Conservation (phyloP, 2,797 vertebrate genomes). For the Gambelia wislizenii region DNA sequence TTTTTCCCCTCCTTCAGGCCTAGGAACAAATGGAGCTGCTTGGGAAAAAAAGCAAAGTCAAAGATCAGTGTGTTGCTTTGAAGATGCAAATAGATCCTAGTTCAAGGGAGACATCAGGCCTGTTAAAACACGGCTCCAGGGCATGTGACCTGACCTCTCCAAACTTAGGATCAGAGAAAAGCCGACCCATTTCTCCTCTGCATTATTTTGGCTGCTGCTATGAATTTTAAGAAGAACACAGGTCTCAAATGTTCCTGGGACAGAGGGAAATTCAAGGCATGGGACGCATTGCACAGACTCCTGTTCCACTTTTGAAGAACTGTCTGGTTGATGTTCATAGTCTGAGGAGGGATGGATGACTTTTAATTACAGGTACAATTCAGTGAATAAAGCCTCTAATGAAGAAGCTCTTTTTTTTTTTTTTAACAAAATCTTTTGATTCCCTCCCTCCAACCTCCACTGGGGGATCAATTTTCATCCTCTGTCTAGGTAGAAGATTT, state of each 20-base stretch:
- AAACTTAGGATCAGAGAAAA: background rate
- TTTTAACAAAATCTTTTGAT: background rate
- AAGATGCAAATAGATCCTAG: slow-evolving; percentile 43
- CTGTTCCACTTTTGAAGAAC: background rate
- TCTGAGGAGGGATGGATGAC: background rate
- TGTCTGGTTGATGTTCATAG: background rate
- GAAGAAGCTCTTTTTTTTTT: background rate
- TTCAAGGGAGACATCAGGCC: slow-evolving; percentile 43
- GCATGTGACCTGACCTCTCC: background rate
- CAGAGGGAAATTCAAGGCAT: background rate
- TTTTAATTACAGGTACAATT: background rate
- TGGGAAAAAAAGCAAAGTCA: slow-evolving; percentile 18
- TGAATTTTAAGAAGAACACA: background rate
- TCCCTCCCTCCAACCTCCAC: no score
- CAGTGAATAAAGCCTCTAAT: background rate
- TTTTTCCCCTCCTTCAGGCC: slow-evolving; percentile 22
- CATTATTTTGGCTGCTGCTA: background rate
- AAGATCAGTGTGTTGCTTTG: slow-evolving; percentile 46
- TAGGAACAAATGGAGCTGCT: slow-evolving; percentile 51
- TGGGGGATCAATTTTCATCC: no score
- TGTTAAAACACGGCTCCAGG: slow-evolving; percentile 2
- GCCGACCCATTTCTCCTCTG: slow-evolving; percentile 8
- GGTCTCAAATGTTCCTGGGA: background rate
- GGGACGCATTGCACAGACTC: no score
- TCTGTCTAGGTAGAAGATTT: no score